Conservation (phyloP, 2,113 vertebrate species). For the Mormoops blainvillei region DNA sequence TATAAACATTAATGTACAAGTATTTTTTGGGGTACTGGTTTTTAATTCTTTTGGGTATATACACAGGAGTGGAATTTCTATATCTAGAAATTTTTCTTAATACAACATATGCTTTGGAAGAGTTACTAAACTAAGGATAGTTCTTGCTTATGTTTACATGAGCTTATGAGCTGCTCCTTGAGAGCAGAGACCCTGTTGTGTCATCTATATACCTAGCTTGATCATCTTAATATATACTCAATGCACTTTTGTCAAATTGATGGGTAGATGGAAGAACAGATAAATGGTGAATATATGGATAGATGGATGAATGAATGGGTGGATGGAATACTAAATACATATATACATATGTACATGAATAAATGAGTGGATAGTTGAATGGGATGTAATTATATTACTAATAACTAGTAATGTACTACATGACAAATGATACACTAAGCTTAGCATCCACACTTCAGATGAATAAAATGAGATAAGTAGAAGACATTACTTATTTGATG, state of each 20-base stretch:
- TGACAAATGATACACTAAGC: neutral
- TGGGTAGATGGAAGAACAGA: neutral
- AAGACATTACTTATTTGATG: neutral
- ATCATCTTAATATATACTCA: neutral
- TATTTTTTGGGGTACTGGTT: neutral
- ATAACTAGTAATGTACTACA: neutral
- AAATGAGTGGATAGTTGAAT: neutral
- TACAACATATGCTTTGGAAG: neutral
- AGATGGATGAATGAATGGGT: neutral
- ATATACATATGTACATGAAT: neutral
- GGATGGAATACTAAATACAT: neutral
- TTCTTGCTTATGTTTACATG: neutral
- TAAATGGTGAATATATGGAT: neutral
- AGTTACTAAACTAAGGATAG: neutral
- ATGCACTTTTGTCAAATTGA: neutral
- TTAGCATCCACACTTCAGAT: neutral
- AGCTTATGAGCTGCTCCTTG: neutral
- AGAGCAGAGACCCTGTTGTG: neutral
- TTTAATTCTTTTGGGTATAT: neutral
- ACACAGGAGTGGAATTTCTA: neutral
- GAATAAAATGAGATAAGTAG: conserved; percentile 9
- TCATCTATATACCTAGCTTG: neutral
- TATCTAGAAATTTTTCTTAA: neutral
- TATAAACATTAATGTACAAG: neutral
- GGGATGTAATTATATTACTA: neutral